Conservation (phyloP, 1,140 invertebrate genomes). For the Panulirus ornatus region DNA sequence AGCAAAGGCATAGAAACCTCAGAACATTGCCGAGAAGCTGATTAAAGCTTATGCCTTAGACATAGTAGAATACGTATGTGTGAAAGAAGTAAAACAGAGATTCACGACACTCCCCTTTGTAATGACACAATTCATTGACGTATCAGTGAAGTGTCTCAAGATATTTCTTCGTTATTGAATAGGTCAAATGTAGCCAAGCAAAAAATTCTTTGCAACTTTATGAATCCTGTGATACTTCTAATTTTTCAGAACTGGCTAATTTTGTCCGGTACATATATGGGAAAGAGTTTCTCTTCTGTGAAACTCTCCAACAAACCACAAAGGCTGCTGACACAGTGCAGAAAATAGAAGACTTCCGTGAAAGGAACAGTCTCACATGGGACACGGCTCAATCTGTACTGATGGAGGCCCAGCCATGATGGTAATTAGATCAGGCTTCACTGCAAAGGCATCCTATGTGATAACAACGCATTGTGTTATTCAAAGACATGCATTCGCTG, state of each 20-base stretch:
- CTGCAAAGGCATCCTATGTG: conserved; percentile 39
- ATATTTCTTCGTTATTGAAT: conserved; percentile 53
- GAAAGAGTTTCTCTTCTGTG: conserved; percentile 47
- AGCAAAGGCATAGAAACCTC: conserved; percentile 57
- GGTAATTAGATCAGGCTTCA: conserved; percentile 37
- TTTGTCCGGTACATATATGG: conserved; percentile 42
- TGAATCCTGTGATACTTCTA: conserved; percentile 41
- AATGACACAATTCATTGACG: conserved; percentile 39
- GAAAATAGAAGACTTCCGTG: conserved; percentile 42
- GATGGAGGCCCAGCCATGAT: conserved; percentile 35
- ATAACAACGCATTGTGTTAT: conserved; percentile 39
- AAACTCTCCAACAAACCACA: conserved; percentile 41
- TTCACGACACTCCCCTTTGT: not conserved
- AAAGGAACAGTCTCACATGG: conserved; percentile 24
- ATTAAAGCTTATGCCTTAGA: conserved; percentile 30
- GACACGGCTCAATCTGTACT: conserved; percentile 38
- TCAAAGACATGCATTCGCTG: conserved; percentile 49
- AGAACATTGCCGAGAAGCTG: conserved; percentile 37
- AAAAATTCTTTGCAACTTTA: conserved; percentile 47
- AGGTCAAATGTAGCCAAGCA: conserved; percentile 38
- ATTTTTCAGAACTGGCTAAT: conserved; percentile 23
- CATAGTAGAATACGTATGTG: conserved; percentile 26
- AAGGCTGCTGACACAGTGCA: conserved; percentile 28
- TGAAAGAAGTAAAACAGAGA: conserved; percentile 15
- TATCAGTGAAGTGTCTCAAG: conserved; percentile 53